Base-by-base conservation (phyloP, 92 coral and sea anemone genomes). In the Epizoanthus rinbou region DNA sequence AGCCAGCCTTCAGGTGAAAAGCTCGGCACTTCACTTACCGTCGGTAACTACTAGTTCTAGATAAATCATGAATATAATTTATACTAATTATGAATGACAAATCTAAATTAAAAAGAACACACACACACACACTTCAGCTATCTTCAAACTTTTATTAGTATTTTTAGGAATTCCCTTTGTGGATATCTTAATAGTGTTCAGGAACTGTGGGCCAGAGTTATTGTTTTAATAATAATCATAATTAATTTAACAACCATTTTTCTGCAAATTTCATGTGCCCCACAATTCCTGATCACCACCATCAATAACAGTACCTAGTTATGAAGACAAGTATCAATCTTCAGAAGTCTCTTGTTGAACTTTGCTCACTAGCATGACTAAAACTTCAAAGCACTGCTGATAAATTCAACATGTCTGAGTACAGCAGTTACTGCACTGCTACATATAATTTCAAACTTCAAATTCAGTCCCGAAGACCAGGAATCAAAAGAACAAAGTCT, bases 101-200 rank as follows among this genome's bases (percentile, higher is more conserved):
- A 43, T 43, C 14, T 50, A 50, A 50, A 8, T 8, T 8, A 47
- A 8, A 2, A 43, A 37, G 5, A 37, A 37, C 6, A 37, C 43
- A 37, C 6, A 37, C 43, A 47, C 54, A 47, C 54, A 43, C 22
- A n/a, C 22, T 54, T 17, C 43, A 35, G 52, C 39, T 24, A 57
- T 28, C 81, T 76, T 76, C 68, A 59, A 59, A 76, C 25, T 58
- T 76, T 76, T 76, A 76, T 76, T 76, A 35, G 69, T 75, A 66
- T 59, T 76, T 76, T 76, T 76, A 9, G 54, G 43, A 25, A 15
- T 37, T 33, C 64, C 45, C 24, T 76, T 58, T 37, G 59, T 58
- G 56, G 10, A 35, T 28, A 35, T 59, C 35, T 59, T 18, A 58
- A 54, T 0, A 75, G 50, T 28, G 67, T 75, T 35, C 53, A 6